Evolutionary conservation across 2,113 vertebrate species (phyloP).

Genomic region (Helogale parvula): DNA sequence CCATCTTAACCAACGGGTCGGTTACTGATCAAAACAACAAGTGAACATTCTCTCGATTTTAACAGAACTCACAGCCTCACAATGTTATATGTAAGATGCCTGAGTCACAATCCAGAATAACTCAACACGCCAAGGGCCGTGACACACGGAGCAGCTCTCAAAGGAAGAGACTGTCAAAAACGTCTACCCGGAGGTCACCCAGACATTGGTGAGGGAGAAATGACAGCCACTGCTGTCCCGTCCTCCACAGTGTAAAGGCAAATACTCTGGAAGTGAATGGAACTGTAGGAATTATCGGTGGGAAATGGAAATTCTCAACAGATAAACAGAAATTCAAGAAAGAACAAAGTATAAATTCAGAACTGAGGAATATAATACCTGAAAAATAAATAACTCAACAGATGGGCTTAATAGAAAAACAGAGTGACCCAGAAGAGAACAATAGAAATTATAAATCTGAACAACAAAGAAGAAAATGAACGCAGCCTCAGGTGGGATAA

Average conservation of each 20-base stretch:
- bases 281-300: not conserved
- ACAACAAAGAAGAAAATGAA: not conserved
- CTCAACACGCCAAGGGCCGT: not conserved
- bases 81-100: not conserved
- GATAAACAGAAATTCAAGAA: not conserved
- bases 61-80: not conserved
- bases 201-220: not conserved
- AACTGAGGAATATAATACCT: not conserved
- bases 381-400: not conserved
- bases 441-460: not conserved
- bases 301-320: not conserved
- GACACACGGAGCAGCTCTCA: too few species aligned
- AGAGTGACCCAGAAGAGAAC: not conserved
- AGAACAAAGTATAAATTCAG: not conserved
- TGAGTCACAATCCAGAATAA: not conserved
- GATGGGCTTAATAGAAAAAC: not conserved
- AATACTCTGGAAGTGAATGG: not conserved
- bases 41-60: not conserved
- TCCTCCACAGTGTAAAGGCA: fast-evolving
- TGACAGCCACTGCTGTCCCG: not conserved
- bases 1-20: not conserved
- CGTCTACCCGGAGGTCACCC: not conserved
- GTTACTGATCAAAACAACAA: not conserved
- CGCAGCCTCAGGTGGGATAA: not conserved
- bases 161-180: not conserved